Evolutionary conservation across 2,888 invertebrate genomes (phyloP).

Genomic region (Lasioglossum pauxillum): DNA sequence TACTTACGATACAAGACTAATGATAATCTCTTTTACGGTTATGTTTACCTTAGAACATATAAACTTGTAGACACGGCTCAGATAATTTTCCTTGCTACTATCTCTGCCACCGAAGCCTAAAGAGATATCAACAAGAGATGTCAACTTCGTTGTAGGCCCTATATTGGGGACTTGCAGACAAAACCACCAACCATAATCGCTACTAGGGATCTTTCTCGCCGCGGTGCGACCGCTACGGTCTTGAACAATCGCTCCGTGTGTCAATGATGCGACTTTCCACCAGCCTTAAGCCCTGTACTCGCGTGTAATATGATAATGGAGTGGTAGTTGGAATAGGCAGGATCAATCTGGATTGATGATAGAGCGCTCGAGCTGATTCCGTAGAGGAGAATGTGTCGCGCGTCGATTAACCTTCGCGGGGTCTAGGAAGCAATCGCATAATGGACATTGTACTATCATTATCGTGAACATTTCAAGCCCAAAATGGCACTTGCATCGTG

Average conservation of each 20-base stretch:
- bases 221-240: not conserved
- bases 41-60: too few relatives aligned
- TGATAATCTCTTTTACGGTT: too few relatives aligned
- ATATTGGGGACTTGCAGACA: too few relatives aligned
- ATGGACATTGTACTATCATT: not conserved
- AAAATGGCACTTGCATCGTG: not conserved
- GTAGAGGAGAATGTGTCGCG: not conserved
- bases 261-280: not conserved
- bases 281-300: not conserved
- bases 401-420: constrained; percentile 2
- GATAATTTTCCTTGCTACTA: too few relatives aligned
- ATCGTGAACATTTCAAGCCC: not conserved
- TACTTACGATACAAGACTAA: too few relatives aligned
- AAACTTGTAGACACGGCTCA: too few relatives aligned
- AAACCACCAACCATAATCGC: too few relatives aligned
- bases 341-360: not conserved
- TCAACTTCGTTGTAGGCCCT: too few relatives aligned
- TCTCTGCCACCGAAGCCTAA: too few relatives aligned
- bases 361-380: not conserved
- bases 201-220: not conserved
- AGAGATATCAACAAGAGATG: too few relatives aligned
- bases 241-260: not conserved
- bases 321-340: not conserved
- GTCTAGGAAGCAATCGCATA: not conserved
- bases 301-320: not conserved